phyloP scores from a whole-genome alignment of 2,888 invertebrate genomes.

The Smittia sp. region DNA sequence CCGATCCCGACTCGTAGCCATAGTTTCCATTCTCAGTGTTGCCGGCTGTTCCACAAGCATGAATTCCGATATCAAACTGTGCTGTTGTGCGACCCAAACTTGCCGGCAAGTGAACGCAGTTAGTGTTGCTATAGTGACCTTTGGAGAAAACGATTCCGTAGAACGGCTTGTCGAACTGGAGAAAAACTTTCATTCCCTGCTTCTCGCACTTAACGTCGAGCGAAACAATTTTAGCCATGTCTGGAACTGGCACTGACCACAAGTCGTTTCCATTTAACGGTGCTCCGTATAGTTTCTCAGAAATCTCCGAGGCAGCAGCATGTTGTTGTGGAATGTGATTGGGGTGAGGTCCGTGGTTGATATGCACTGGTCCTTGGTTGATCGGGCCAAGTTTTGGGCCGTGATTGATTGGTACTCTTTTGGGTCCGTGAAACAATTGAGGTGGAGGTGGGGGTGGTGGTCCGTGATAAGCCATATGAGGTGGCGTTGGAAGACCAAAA shows the following conservation, averaged over 20 bases:
- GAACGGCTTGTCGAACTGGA: conserved; percentile 93
- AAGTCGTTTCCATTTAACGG: conserved; percentile 63
- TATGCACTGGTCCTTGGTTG: background rate
- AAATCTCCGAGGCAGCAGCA: conserved; percentile 44
- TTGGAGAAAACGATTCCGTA: conserved; percentile 95
- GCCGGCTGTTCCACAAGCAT: conserved; percentile 88
- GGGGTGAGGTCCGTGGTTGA: background rate
- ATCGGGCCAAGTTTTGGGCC: conserved; percentile 45
- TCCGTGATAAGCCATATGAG: conserved; percentile 68
- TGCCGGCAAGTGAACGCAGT: conserved; percentile 87
- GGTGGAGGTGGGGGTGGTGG: conserved; percentile 66
- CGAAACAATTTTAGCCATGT: conserved; percentile 91
- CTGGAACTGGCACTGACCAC: conserved; percentile 81
- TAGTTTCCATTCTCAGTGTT: conserved; percentile 87
- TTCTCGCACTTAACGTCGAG: conserved; percentile 93
- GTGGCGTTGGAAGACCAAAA: conserved; percentile 57
- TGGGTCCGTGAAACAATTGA: conserved; percentile 52
- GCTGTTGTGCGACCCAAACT: conserved; percentile 82
- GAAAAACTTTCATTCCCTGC: conserved; percentile 87
- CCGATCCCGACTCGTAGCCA: conserved; percentile 84
- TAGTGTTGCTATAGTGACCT: conserved; percentile 88
- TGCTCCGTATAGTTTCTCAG: conserved; percentile 47
- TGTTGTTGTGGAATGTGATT: conserved; percentile 42
- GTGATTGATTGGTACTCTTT: conserved; percentile 49
- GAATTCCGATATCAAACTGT: conserved; percentile 87